These are phyloP conservation scores for Myodes glareolus DNA, from an alignment of 2,113 vertebrate genomes.

Conservation along the genomic window DNA sequence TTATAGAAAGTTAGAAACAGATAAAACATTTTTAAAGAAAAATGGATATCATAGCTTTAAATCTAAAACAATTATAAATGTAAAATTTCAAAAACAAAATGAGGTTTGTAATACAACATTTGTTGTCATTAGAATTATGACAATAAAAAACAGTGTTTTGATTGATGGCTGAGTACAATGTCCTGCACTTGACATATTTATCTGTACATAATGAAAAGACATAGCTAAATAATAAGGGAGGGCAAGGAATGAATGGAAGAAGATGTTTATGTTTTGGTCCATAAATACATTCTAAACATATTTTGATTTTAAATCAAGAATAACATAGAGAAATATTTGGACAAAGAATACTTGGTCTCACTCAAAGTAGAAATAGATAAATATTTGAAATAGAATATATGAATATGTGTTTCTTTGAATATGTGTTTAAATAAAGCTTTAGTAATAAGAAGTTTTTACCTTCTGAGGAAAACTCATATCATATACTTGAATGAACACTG, in stretches of 20 bases:
- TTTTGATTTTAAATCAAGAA: constrained; percentile 25
- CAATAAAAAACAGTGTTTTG: constrained; percentile 23
- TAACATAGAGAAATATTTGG: not conserved
- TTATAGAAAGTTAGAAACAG: not conserved
- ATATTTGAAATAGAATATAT: not conserved
- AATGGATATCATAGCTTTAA: not conserved
- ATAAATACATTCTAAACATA: not conserved
- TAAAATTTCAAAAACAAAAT: not conserved
- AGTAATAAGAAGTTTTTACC: not conserved
- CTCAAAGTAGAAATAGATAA: not conserved
- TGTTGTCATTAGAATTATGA: constrained; percentile 4
- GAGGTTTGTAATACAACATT: not conserved
- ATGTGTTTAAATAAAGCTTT: no score
- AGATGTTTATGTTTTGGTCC: not conserved
- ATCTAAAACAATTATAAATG: not conserved
- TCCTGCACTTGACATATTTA: not conserved
- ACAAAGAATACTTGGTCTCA: not conserved
- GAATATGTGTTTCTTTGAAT: not conserved
- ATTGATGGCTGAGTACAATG: not conserved
- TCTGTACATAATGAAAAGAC: not conserved
- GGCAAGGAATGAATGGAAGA: not conserved
- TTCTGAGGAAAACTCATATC: not conserved
- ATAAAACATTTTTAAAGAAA: not conserved
- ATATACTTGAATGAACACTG: not conserved
- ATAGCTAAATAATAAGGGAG: not conserved